Conservation (phyloP, 2,797 vertebrate species). For the Galago senegalensis region DNA sequence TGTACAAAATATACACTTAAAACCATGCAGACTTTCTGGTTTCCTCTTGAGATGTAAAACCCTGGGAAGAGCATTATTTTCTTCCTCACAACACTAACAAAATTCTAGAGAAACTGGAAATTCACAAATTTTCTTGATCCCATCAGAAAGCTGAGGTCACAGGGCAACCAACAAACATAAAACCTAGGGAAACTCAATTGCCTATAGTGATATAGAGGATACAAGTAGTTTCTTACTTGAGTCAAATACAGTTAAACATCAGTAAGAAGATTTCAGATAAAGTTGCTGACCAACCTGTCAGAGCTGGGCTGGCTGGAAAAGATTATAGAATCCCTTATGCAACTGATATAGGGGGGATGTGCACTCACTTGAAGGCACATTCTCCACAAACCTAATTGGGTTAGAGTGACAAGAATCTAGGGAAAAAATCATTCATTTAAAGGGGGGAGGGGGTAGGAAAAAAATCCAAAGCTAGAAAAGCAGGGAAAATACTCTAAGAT, state of each 20-base stretch:
- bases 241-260: not conserved
- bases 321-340: not conserved
- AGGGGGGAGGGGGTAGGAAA: not conserved
- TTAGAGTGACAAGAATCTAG: not conserved
- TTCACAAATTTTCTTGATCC: not conserved
- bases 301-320: not conserved
- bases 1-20: not conserved
- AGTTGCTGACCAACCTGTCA: slow-evolving; percentile 16
- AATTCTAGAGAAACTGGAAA: not conserved
- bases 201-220: not conserved
- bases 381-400: not conserved
- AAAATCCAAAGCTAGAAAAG: not conserved
- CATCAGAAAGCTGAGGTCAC: not conserved
- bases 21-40: not conserved
- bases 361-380: not conserved
- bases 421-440: not conserved
- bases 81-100: not conserved
- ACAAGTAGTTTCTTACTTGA: not conserved
- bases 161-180: not conserved
- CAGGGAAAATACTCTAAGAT: not conserved
- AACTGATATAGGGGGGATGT: not conserved
- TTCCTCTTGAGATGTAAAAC: slow-evolving; percentile 1
- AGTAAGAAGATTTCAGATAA: slow-evolving; percentile 28
- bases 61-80: not conserved
- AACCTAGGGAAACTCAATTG: not conserved